Evolutionary conservation across 2,113 vertebrate genomes (phyloP), one percentile per base, ranked within the genome.

Genomic region (Muntiacus muntjak): DNA sequence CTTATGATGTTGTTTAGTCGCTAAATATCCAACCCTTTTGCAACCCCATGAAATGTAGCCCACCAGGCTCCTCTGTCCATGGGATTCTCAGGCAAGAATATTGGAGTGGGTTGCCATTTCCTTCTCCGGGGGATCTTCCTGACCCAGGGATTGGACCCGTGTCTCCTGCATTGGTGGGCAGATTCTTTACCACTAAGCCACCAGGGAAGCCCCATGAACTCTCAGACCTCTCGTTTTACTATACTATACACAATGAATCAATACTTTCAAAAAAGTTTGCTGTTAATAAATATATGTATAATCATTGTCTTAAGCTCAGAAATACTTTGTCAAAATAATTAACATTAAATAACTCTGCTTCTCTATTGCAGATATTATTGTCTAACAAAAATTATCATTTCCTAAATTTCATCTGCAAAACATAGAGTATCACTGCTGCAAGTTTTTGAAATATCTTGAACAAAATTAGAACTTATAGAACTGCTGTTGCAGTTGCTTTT

Each of bases 361-460:
- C 12, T 81, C 81, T 13, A 93, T 8, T 79, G 12, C 7, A 92
- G 47, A 43, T 93, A 85, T 71, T 67, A 91, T 50, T 8, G 60
- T 84, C 25, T 90, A 55, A 36, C 5, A 96, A 33, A 97, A 96
- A 97, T 79, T 25, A 94, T 28, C 43, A 89, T 21, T 40, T 78
- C 19, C n/a, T 89, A 94, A 88, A n/a, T 88, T 92, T 96, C 33
- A 89, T 28, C 40, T 81, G 3, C 76, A 95, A 97, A 84, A 97
- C 45, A 89, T 0, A 84, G 0, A 93, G 52, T 83, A 55, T 0
- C 13, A 71, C 7, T 87, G 36, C 43, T 43, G 4, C 0, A 94
- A 85, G 76, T 93, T 93, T 95, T 78, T 76, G 21, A 97, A 79
- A 85, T 84, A 8, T 19, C 17, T 52, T 83, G 47, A 87, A 8